Evolutionary conservation across 2,888 invertebrate species (phyloP).

Genomic region (Bugulina stolonifera): DNA sequence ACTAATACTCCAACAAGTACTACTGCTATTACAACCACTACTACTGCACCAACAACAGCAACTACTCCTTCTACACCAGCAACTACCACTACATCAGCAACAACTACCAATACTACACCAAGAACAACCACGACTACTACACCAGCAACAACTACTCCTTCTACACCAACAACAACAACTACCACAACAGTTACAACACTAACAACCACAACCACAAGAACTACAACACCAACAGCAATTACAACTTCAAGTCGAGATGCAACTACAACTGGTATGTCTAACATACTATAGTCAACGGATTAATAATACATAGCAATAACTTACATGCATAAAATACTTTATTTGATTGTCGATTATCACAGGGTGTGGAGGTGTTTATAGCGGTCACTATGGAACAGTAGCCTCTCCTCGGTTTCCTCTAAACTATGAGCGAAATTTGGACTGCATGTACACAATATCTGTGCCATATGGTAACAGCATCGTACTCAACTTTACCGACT

Average conservation of each 20-base stretch:
- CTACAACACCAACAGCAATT: neutral
- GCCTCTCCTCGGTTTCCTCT: neutral
- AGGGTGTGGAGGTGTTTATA: neutral
- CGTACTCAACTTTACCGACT: neutral
- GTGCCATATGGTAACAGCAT: neutral
- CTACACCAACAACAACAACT: slow-evolving; percentile 4
- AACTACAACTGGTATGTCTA: too few relatives aligned
- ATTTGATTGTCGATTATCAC: too few relatives aligned
- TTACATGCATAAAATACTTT: too few relatives aligned
- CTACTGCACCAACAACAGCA: neutral
- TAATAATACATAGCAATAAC: too few relatives aligned
- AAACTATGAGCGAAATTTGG: neutral
- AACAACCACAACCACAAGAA: neutral
- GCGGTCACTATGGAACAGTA: neutral
- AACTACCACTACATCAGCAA: neutral
- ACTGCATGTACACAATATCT: neutral
- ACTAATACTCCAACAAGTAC: neutral
- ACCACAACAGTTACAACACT: neutral
- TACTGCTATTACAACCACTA: neutral
- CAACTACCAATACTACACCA: neutral
- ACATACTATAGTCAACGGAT: too few relatives aligned
- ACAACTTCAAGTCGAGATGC: too few relatives aligned
- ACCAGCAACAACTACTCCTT: neutral
- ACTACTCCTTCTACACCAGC: neutral
- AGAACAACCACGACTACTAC: neutral